These are phyloP conservation scores for Benitochromis conjunctus DNA, from an alignment of 2,113 vertebrate genomes.

Conservation along the genomic window DNA sequence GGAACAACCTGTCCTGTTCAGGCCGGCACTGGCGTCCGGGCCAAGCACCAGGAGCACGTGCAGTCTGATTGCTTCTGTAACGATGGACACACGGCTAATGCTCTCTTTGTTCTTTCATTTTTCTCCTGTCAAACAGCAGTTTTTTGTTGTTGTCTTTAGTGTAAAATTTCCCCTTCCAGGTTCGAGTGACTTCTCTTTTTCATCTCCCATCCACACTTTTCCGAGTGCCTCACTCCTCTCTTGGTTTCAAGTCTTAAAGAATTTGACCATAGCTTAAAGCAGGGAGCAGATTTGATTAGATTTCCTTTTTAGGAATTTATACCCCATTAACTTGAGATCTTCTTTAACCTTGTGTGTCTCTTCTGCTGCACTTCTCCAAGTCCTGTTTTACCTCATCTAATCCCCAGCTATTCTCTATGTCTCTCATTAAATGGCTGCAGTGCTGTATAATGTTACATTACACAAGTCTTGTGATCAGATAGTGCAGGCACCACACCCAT, in stretches of 20 bases:
- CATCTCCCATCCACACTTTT: background rate
- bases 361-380: background rate
- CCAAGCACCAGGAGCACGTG: background rate
- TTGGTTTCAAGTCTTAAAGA: background rate
- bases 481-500: too few species aligned
- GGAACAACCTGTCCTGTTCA: conserved; percentile 36
- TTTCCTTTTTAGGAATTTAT: background rate
- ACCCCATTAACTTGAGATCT: background rate
- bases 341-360: background rate
- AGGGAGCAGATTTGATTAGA: background rate
- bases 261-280: background rate
- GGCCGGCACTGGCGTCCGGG: background rate
- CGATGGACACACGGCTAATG: background rate
- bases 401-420: background rate
- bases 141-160: background rate
- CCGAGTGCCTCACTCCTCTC: background rate
- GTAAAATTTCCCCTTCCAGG: background rate
- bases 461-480: background rate
- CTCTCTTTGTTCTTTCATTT: background rate
- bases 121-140: background rate
- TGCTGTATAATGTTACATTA: background rate
- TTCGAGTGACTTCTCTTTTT: background rate
- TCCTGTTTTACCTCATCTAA: background rate
- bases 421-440: background rate
- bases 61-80: conserved; percentile 26